These are phyloP conservation scores for Cygnus buccinator DNA, from an alignment of 2,113 vertebrate species.

Conservation along the genomic window DNA sequence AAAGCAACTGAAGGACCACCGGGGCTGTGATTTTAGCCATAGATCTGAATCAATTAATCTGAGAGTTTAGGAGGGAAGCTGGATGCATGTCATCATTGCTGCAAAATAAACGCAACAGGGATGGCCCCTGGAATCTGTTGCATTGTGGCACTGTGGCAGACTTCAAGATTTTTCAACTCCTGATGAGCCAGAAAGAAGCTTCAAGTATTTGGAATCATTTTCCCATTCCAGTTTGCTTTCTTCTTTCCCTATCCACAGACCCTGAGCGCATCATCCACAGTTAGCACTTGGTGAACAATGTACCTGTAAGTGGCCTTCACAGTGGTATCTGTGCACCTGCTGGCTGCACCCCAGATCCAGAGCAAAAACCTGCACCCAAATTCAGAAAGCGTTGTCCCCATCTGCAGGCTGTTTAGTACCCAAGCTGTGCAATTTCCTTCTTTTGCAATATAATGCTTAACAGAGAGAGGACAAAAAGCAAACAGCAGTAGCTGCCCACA, in stretches of 20 bases:
- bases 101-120: neutral
- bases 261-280: neutral
- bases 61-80: neutral
- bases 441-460: neutral
- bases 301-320: rapidly evolving
- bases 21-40: neutral
- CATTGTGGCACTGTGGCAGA: neutral
- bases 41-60: neutral
- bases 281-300: neutral
- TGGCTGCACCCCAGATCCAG: neutral
- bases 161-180: neutral
- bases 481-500: neutral
- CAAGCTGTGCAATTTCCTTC: neutral
- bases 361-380: neutral
- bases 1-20: neutral
- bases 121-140: neutral
- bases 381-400: neutral
- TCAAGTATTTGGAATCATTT: neutral
- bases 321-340: too few species aligned
- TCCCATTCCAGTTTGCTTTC: neutral
- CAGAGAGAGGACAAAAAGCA: neutral
- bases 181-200: neutral
- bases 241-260: neutral
- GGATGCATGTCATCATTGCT: rapidly evolving
- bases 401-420: rapidly evolving